Conservation (phyloP, 2,797 vertebrate species). For the Phyllotis vaccarum region DNA sequence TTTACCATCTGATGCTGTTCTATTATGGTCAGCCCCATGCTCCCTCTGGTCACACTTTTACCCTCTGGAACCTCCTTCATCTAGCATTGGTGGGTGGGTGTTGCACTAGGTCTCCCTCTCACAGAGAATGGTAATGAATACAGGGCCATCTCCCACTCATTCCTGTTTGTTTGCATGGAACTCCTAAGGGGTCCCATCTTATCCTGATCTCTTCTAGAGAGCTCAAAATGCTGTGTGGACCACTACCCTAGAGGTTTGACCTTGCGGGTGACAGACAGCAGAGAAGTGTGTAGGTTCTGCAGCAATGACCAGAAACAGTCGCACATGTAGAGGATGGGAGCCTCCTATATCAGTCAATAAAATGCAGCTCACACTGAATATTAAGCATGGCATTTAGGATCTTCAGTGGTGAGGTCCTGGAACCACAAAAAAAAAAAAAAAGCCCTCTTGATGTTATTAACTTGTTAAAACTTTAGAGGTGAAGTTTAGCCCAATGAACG, state of each 20-base stretch:
- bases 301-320: not conserved
- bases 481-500: not conserved
- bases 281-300: not conserved
- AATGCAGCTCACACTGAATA: fast-evolving
- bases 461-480: not conserved
- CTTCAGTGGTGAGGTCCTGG: fast-evolving
- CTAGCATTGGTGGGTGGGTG: too few species aligned
- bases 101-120: not conserved
- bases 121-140: not conserved
- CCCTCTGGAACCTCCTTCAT: not conserved
- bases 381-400: too few species aligned
- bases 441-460: not conserved
- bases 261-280: not conserved
- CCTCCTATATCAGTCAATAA: not conserved
- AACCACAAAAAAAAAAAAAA: not conserved
- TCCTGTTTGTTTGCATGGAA: not conserved
- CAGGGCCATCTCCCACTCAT: not conserved
- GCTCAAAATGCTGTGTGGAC: not conserved
- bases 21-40: not conserved
- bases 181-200: not conserved
- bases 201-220: not conserved
- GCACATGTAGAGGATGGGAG: not conserved
- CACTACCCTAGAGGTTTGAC: not conserved
- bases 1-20: not conserved
- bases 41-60: too few species aligned